A percentile compares a stretch with the other conserved stretches of the same genome.
phyloP scores from a whole-genome alignment of 1,140 invertebrate species.

The Rhynchophorus ferrugineus region DNA sequence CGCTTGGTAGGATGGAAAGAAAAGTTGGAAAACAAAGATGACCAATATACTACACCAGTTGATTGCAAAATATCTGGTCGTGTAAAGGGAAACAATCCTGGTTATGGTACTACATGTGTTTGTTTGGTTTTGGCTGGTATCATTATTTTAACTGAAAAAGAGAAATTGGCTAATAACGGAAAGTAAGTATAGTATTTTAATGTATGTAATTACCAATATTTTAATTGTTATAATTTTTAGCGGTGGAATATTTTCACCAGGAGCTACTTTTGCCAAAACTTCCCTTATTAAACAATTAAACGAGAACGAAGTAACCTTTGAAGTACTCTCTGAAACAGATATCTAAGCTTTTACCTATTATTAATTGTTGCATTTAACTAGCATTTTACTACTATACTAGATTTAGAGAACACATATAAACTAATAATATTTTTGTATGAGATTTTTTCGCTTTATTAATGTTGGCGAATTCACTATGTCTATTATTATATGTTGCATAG shows the following conservation, averaged over 20 bases:
- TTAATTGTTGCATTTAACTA: neutral
- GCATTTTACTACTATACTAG: neutral
- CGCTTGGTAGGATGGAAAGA: conserved; percentile 77
- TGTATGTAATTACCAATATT: neutral
- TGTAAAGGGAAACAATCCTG: conserved; percentile 61
- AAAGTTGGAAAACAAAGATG: conserved; percentile 51
- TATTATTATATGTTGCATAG: too few species aligned
- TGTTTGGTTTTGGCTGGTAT: conserved; percentile 63
- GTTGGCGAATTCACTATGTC: too few species aligned
- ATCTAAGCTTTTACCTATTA: neutral
- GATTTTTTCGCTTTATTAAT: too few species aligned
- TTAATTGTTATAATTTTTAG: too few species aligned
- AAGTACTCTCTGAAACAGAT: conserved; percentile 41
- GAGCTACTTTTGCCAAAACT: conserved; percentile 55
- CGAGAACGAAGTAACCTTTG: conserved; percentile 53
- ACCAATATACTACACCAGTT: conserved; percentile 53
- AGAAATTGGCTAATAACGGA: conserved; percentile 58
- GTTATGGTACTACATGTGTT: conserved; percentile 76
- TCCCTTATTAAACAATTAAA: conserved; percentile 51
- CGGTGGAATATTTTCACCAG: conserved; percentile 54
- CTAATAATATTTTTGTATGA: too few species aligned
- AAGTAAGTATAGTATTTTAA: conserved; percentile 45
- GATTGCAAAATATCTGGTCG: conserved; percentile 61
- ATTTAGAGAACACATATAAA: neutral
- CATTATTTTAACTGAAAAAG: conserved; percentile 65